These are phyloP conservation scores for Formica selysi DNA, from an alignment of 1,140 invertebrate species.

Conservation along the genomic window DNA sequence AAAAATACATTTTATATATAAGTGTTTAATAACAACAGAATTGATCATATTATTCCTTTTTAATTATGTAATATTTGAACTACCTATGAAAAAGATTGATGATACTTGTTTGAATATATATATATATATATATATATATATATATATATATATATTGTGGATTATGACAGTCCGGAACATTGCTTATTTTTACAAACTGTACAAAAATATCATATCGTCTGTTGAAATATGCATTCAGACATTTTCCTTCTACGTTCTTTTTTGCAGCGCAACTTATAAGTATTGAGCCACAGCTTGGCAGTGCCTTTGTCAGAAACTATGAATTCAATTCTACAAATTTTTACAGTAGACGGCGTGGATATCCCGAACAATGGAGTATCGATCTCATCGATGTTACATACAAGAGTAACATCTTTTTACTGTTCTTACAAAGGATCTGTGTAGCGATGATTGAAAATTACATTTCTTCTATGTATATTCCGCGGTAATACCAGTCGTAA, in stretches of 20 bases:
- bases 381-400: slow-evolving; percentile 48
- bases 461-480: slow-evolving; percentile 79
- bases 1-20: not conserved
- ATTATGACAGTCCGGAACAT: slow-evolving; percentile 4
- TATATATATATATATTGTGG: not conserved
- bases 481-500: slow-evolving; percentile 78
- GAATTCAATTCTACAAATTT: slow-evolving; percentile 59
- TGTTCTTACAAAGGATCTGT: slow-evolving; percentile 55
- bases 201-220: slow-evolving; percentile 80
- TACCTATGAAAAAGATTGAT: not conserved
- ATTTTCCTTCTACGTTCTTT: slow-evolving; percentile 76
- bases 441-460: slow-evolving; percentile 72
- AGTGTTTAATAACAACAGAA: not conserved
- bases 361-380: slow-evolving; percentile 60
- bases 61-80: slow-evolving; percentile 25
- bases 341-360: slow-evolving; percentile 54
- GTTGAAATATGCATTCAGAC: slow-evolving; percentile 63
- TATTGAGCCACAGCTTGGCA: slow-evolving; percentile 84
- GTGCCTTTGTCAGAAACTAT: slow-evolving; percentile 79
- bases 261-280: slow-evolving; percentile 78
- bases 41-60: slow-evolving; percentile 15
- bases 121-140: not conserved
- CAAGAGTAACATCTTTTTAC: slow-evolving; percentile 56
- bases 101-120: not conserved
- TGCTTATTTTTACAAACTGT: slow-evolving; percentile 71